Conservation (phyloP, 2,797 vertebrate genomes). For the Heteromormyrus szaboi region DNA sequence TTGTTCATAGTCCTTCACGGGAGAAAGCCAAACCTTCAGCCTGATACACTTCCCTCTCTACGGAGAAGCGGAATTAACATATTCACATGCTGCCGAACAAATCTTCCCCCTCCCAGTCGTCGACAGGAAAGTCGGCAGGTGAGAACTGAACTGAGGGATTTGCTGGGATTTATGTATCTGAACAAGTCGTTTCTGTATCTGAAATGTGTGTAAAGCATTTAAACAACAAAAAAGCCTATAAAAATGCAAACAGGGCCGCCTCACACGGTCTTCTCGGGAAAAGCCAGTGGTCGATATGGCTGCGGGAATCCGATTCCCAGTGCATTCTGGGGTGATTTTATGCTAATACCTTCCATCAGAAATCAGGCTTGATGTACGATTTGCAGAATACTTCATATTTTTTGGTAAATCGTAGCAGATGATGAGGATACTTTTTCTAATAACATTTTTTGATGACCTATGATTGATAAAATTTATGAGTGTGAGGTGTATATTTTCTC, state of each 20-base stretch:
- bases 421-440: background rate
- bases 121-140: background rate
- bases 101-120: background rate
- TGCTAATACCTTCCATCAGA: background rate
- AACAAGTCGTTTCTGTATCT: background rate
- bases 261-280: background rate
- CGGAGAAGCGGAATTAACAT: constrained; percentile 13
- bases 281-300: background rate
- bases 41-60: background rate
- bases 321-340: background rate
- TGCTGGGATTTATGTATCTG: constrained; percentile 16
- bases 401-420: background rate
- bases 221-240: background rate
- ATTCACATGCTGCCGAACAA: constrained; percentile 5
- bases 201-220: background rate
- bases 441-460: background rate
- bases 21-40: constrained; percentile 6
- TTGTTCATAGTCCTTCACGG: background rate
- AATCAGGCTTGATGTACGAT: background rate
- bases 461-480: background rate
- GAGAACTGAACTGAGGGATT: constrained; percentile 13
- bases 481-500: background rate
- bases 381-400: background rate
- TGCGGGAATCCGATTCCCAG: background rate
- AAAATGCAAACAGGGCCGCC: background rate